Evolutionary conservation across 2,888 invertebrate species (phyloP), one percentile per base, ranked within the genome.

Genomic region (Mimumesa dahlbomi): DNA sequence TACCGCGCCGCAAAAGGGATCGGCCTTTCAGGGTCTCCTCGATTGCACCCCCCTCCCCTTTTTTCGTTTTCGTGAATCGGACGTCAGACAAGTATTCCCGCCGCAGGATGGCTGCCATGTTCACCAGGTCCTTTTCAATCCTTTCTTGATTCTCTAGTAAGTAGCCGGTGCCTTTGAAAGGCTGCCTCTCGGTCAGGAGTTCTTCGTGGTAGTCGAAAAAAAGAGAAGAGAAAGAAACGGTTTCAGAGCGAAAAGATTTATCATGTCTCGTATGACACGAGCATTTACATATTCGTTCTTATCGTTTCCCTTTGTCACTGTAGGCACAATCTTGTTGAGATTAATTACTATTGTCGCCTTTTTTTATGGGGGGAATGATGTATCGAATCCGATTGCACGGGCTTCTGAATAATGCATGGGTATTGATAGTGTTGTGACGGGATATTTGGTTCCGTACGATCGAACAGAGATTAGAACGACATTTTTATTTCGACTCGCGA

Each of bases 41-140:
- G 58, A 46, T 34, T 22, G 49, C 36, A 56, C 50, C 68, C 57
- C 29, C 49, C 21, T 65, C 56, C 9, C 11, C 6, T 53, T 57
- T 45, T 61, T 52, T 63, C 49, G 45, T 56, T 46, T 49, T 42
- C 25, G 45, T 66, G 77, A 66, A 69, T 77, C 74, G 63, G 9
- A 43, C 62, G 68, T 48, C 54, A 43, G 19, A 25, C 38, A 16
- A 58, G 36, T 59, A 61, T 74, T 77, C 64, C 69, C 58, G 73
- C 59, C 53, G 25, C 31, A 19, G 14, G 53, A 54, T 46, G 42
- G 14, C 48, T 13, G 49, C 7, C 56, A 25, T 49, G 34, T 57
- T 43, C 14, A 48, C 25, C 49, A 11, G 22, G 13, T 19, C 50
- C 42, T 61, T 54, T 59, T 34, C 58, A 56, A 63, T 62, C 68